Base-by-base conservation (phyloP, 2,888 invertebrate genomes). In the Rapana venosa region DNA sequence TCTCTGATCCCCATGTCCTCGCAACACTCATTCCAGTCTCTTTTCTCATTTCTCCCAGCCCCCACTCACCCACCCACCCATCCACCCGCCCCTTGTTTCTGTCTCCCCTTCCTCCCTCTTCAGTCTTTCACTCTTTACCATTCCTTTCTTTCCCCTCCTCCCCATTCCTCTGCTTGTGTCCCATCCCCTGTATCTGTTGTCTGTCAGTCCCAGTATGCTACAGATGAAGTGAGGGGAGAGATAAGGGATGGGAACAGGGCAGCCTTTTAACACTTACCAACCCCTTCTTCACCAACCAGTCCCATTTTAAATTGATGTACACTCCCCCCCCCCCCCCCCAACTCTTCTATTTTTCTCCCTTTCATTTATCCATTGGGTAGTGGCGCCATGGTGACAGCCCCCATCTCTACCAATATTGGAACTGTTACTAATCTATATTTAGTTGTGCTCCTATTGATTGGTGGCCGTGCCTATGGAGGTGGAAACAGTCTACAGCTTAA, bases 231-330 rank as follows among this genome's bases (percentile, higher is more conserved):
- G 47, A 47, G 47, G 47, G 47, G 8, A 47, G 47, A 47, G 47
- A 47, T 2, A 47, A 47, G 47, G 47, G 47, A 47, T 47, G 47
- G 47, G 47, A 47, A 47, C 47, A 47, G 47, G 47, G 47, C 47
- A 47, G 47, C 8, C 47, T 47, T n/a, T 47, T 8, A 47, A 47
- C 47, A 47, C 47, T 47, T 47, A 47, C 47, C 47, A 47, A 47
- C 47, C 47, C 47, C 47, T 47, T 47, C 30, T 47, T 87, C 61
- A 30, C 47, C 81, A 79, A 22, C 61, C 81, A 81, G n/a, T 83
- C 26, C 70, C 84, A 30, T 26, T 36, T 66, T 70, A 88, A 70
- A 84, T 36, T 47, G 36, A 32, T n/a, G 74, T 79, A 15, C 84
- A 30, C 66, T 47, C 84, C 70, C 58, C 70, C 66, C n/a, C 74